These are phyloP conservation scores for Listronotus oregonensis DNA, from an alignment of 1,140 invertebrate genomes.

Conservation along the genomic window DNA sequence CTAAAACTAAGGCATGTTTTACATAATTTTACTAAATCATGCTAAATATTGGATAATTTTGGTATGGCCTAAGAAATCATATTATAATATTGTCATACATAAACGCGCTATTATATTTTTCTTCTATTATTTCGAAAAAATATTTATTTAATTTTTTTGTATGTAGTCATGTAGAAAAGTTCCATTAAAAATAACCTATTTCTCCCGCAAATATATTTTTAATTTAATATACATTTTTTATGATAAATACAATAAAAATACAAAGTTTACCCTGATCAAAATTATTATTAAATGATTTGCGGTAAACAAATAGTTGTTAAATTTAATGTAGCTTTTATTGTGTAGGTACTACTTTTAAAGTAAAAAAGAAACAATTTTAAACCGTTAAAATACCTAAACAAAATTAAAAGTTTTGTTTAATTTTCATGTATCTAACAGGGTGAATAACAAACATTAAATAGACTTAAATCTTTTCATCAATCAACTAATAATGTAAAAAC, in stretches of 20 bases:
- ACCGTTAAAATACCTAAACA: too few species aligned
- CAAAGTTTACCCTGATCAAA: conserved; percentile 53
- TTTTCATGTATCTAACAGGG: too few species aligned
- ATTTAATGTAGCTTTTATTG: conserved; percentile 26
- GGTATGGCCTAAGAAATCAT: conserved; percentile 4
- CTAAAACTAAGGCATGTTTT: neutral
- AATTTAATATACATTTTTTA: conserved; percentile 26
- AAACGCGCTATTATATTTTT: conserved; percentile 5
- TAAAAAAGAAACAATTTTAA: too few species aligned
- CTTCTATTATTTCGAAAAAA: conserved; percentile 2
- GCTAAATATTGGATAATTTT: conserved; percentile 6
- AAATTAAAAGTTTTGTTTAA: too few species aligned
- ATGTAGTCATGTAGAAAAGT: too few species aligned
- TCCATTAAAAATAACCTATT: too few species aligned
- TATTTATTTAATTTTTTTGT: too few species aligned
- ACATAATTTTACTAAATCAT: conserved; percentile 3
- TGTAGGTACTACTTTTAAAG: neutral
- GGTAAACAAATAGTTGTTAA: conserved; percentile 14
- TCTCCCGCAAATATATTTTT: conserved; percentile 16
- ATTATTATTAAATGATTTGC: conserved; percentile 50
- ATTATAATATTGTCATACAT: conserved; percentile 13
- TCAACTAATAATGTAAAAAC: too few species aligned
- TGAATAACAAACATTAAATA: too few species aligned
- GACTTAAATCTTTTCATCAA: too few species aligned
- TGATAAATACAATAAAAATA: conserved; percentile 41